These are phyloP conservation scores for Menidia menidia DNA, from an alignment of 2,797 vertebrate species.

Conservation along the genomic window DNA sequence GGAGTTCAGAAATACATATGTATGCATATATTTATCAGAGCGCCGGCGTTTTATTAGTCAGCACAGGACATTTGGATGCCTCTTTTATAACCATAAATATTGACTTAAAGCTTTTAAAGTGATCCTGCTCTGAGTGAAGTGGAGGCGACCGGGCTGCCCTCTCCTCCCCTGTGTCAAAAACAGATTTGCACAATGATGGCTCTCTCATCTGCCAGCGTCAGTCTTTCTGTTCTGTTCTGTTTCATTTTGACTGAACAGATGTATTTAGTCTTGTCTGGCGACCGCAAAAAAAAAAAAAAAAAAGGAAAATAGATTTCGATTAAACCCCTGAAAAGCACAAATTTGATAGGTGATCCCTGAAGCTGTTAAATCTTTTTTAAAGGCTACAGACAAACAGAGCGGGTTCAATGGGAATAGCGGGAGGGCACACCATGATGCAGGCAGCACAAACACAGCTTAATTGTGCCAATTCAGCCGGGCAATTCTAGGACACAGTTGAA, in stretches of 20 bases:
- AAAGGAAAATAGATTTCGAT: slow-evolving; percentile 69
- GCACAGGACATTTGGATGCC: slow-evolving; percentile 41
- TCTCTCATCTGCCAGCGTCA: slow-evolving; percentile 48
- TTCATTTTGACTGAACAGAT: slow-evolving; percentile 56
- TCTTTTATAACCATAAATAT: slow-evolving; percentile 62
- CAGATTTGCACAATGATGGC: slow-evolving; percentile 45
- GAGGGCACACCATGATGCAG: slow-evolving; percentile 53
- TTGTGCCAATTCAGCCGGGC: slow-evolving; percentile 67
- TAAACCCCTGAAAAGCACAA: slow-evolving; percentile 54
- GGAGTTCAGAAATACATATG: slow-evolving; percentile 30
- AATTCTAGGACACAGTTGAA: slow-evolving; percentile 73
- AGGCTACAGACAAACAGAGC: slow-evolving; percentile 44
- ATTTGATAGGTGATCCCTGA: slow-evolving; percentile 67
- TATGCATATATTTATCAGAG: slow-evolving; percentile 12
- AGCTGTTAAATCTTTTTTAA: slow-evolving; percentile 59
- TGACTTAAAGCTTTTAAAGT: slow-evolving; percentile 54
- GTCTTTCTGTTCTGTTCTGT: slow-evolving; percentile 43
- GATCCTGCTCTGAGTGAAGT: slow-evolving; percentile 43
- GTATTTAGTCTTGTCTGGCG: slow-evolving; percentile 44
- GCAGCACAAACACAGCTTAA: slow-evolving; percentile 61
- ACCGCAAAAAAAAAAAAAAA: slow-evolving; percentile 35
- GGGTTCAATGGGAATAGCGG: slow-evolving; percentile 47
- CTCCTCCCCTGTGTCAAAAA: slow-evolving; percentile 39
- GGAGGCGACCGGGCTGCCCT: slow-evolving; percentile 43
- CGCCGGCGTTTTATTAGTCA: slow-evolving; percentile 47